Evolutionary conservation across 2,113 vertebrate genomes (phyloP).

Genomic region (Ellobius talpinus): DNA sequence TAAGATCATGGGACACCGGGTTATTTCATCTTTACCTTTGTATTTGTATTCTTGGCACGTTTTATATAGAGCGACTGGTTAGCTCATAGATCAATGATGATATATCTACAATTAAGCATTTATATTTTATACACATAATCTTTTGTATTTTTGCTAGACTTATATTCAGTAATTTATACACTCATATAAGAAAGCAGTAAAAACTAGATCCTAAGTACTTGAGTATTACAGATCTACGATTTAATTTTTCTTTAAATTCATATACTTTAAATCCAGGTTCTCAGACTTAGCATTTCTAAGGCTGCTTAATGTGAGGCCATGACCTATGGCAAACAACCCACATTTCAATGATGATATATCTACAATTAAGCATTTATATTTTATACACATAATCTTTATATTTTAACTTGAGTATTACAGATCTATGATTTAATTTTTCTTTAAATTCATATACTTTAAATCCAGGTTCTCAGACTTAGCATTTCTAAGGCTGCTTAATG

Average conservation of each 20-base stretch:
- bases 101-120: not conserved
- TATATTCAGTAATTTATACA: not conserved
- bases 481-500: not conserved
- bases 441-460: not conserved
- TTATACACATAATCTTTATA: not conserved
- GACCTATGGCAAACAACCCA: not conserved
- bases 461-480: not conserved
- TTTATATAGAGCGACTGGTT: not conserved
- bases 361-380: not conserved
- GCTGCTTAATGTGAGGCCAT: not conserved
- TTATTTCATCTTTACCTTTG: conserved; percentile 6
- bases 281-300: not conserved
- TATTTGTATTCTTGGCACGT: not conserved
- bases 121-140: not conserved
- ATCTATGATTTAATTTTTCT: not conserved
- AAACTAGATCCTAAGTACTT: conserved; percentile 25
- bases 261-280: not conserved
- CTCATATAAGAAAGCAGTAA: conserved; percentile 24
- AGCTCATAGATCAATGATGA: not conserved
- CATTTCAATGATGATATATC: conserved; percentile 1
- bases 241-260: not conserved
- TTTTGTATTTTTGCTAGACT: not conserved
- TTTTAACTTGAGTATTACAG: not conserved
- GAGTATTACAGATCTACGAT: not conserved
- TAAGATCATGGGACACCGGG: not conserved